Percentiles rank a stretch among this genome's conserved stretches.
Evolutionary conservation across 2,113 vertebrate species (phyloP).

Genomic region (Otis tarda): DNA sequence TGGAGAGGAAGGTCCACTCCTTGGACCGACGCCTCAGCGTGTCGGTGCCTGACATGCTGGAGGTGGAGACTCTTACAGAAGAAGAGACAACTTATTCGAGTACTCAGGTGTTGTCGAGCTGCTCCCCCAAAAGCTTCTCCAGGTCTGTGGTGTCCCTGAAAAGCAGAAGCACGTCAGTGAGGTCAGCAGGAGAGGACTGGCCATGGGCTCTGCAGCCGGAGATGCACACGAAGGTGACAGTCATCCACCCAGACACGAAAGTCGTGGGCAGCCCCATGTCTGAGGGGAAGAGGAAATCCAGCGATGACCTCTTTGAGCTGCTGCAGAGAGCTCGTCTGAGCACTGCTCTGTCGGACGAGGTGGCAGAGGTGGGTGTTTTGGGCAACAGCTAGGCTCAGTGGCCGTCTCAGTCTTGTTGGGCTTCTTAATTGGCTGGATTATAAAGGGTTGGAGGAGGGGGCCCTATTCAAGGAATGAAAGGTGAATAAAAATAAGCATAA

Average conservation of each 20-base stretch:
- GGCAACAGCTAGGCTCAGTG: neutral
- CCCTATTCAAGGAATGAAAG: neutral
- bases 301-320: constrained; percentile 25
- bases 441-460: neutral
- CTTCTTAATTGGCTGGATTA: neutral
- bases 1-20: constrained; percentile 28
- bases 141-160: constrained; percentile 45
- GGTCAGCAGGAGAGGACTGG: constrained; percentile 43
- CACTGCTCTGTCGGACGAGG: neutral
- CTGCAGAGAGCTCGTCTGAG: constrained; percentile 37
- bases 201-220: constrained; percentile 45
- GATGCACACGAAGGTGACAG: neutral
- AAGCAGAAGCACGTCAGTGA: constrained; percentile 42
- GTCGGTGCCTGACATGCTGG: constrained; percentile 78
- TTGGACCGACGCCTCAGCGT: constrained; percentile 76
- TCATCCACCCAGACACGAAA: neutral
- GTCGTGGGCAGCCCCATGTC: neutral
- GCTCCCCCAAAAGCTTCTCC: constrained; percentile 64
- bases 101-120: constrained; percentile 41
- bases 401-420: rapidly evolving
- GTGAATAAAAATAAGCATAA: neutral
- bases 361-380: constrained; percentile 63
- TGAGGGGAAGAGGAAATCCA: neutral
- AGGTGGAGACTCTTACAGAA: constrained; percentile 47
- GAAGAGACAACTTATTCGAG: constrained; percentile 29